Evolutionary conservation across 2,797 vertebrate species (phyloP).

Genomic region (Alcedo quadribrachys): DNA sequence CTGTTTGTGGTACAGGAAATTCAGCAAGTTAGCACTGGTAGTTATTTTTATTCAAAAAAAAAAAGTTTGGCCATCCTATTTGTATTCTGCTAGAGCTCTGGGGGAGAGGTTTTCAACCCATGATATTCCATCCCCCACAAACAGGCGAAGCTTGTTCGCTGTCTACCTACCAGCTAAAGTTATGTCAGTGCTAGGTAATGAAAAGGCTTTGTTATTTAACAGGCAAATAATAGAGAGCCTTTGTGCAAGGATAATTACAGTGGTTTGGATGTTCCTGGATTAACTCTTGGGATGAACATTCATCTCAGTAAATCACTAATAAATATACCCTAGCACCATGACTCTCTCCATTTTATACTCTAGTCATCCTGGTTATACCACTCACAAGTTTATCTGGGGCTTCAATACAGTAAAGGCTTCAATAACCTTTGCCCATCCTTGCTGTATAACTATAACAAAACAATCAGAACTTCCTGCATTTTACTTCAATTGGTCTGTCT

Average conservation of each 20-base stretch:
- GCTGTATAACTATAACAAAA: conserved; percentile 23
- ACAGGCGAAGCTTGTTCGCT: background rate
- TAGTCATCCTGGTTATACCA: conserved; percentile 3
- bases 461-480: conserved; percentile 12
- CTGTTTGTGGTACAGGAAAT: conserved; percentile 11
- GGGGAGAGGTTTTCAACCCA: background rate
- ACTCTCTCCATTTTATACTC: conserved; percentile 1
- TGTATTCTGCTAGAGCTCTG: background rate
- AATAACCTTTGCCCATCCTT: conserved; percentile 27
- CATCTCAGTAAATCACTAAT: conserved; percentile 47
- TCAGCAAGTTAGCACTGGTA: background rate
- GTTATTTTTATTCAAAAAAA: background rate
- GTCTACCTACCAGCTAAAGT: conserved; percentile 40
- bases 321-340: conserved; percentile 48
- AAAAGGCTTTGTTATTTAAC: conserved; percentile 57
- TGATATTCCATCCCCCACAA: background rate
- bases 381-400: background rate
- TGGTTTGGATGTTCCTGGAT: conserved; percentile 44
- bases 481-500: background rate
- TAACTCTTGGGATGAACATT: conserved; percentile 45
- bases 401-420: background rate
- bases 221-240: conserved; percentile 57
- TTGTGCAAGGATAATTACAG: conserved; percentile 55
- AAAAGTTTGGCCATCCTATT: background rate
- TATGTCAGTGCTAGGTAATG: conserved; percentile 50